phyloP scores from a whole-genome alignment of 2,113 vertebrate genomes.

The Herpailurus yagouaroundi region DNA sequence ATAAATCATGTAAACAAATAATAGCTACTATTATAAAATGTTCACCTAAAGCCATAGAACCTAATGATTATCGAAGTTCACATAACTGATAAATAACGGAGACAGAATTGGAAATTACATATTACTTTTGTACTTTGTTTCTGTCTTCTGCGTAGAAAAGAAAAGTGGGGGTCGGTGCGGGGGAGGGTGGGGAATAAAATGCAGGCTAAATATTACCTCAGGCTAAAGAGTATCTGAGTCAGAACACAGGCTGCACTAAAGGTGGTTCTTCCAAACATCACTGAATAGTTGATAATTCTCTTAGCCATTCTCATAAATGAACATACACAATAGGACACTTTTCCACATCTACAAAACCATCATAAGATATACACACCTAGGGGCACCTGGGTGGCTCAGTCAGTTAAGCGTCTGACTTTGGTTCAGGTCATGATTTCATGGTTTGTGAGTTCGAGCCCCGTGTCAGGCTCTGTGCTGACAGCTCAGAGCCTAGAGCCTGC shows the following conservation, averaged over 20 bases:
- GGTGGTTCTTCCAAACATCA: neutral
- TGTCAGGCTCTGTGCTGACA: too few species aligned
- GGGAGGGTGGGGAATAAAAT: neutral
- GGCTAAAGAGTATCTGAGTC: neutral
- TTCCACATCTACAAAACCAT: neutral
- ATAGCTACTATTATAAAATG: neutral
- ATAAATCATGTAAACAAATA: neutral
- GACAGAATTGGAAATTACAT: neutral
- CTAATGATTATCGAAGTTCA: neutral
- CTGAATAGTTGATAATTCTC: neutral
- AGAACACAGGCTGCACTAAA: neutral
- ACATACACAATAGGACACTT: neutral
- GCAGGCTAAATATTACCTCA: neutral
- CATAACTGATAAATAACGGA: neutral
- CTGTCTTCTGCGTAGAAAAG: neutral
- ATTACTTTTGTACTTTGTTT: neutral
- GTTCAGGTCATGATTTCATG: too few species aligned
- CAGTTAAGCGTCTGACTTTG: too few species aligned
- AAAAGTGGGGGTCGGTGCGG: too few species aligned
- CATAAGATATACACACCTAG: neutral
- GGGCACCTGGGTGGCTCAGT: too few species aligned
- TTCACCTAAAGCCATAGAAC: neutral
- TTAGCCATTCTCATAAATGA: neutral
- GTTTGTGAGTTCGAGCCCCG: too few species aligned
- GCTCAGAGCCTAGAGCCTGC: too few species aligned